These are phyloP conservation scores for Penaeus monodon DNA, from an alignment of 2,888 invertebrate genomes.

Conservation along the genomic window DNA sequence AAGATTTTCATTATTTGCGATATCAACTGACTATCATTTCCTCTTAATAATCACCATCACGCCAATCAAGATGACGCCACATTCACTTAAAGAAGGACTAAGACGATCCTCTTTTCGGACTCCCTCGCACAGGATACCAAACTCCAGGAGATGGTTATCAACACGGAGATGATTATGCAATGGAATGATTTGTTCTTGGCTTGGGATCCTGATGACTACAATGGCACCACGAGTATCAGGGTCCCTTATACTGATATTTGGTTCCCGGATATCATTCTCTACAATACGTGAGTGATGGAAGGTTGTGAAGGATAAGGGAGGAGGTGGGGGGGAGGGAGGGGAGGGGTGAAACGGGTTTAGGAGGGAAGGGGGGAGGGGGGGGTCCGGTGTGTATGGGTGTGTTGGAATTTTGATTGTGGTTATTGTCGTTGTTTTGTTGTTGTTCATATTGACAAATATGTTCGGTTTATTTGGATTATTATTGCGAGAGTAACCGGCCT, in stretches of 20 bases:
- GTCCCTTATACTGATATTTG: constrained; percentile 47
- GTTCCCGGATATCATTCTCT: constrained; percentile 61
- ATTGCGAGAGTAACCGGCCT: not conserved
- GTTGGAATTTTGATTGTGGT: no score
- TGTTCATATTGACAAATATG: no score
- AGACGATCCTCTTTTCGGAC: no score
- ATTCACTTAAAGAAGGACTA: no score
- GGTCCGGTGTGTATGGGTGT: not conserved
- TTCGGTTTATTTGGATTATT: no score
- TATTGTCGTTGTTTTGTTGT: no score
- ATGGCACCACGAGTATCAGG: constrained; percentile 23
- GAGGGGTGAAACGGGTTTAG: not conserved
- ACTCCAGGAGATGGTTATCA: constrained; percentile 49
- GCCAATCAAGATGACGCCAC: no score
- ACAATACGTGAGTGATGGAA: constrained; percentile 51
- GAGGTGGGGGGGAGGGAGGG: not conserved
- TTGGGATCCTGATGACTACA: constrained; percentile 56
- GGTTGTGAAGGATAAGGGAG: not conserved
- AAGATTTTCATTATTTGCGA: no score
- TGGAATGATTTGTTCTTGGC: constrained; percentile 50
- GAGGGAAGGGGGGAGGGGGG: not conserved
- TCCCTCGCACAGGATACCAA: constrained; percentile 48
- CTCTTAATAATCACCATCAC: no score
- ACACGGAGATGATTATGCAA: constrained; percentile 58
- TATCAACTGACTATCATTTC: no score